Conservation (phyloP, 2,113 vertebrate species). For the Pangasianodon hypophthalmus region DNA sequence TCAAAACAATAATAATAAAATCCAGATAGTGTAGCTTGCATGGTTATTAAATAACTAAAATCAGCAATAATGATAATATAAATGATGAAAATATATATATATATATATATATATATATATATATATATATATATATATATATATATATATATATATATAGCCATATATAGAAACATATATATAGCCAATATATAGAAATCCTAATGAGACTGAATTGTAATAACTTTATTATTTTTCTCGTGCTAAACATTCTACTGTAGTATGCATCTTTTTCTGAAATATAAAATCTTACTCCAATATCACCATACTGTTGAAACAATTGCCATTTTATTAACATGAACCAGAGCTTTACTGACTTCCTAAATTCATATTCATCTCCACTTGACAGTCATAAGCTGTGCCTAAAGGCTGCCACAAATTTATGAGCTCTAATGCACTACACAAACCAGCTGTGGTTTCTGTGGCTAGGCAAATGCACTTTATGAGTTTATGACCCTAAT, state of each 20-base stretch:
- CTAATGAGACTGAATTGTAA: not conserved
- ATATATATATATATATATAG: too few relatives aligned
- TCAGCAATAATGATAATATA: not conserved
- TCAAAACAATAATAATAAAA: not conserved
- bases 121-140: too few relatives aligned
- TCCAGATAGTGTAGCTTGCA: not conserved
- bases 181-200: not conserved
- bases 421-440: conserved; percentile 20
- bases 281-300: not conserved
- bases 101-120: too few relatives aligned
- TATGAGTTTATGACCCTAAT: conserved; percentile 66
- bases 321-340: not conserved
- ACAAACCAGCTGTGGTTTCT: conserved; percentile 35
- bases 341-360: not conserved
- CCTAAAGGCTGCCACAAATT: not conserved
- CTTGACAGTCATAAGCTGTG: not conserved
- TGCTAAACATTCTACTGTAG: not conserved
- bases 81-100: not conserved
- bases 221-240: not conserved
- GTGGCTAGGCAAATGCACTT: conserved; percentile 39
- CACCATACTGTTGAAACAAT: not conserved
- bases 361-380: conserved; percentile 8
- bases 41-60: not conserved
- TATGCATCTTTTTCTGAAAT: not conserved
- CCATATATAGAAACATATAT: not conserved